A percentile compares a stretch with the other conserved stretches of the same genome.
Conservation (phyloP, 92 coral and sea anemone genomes). For the Paramuricea clavata region DNA sequence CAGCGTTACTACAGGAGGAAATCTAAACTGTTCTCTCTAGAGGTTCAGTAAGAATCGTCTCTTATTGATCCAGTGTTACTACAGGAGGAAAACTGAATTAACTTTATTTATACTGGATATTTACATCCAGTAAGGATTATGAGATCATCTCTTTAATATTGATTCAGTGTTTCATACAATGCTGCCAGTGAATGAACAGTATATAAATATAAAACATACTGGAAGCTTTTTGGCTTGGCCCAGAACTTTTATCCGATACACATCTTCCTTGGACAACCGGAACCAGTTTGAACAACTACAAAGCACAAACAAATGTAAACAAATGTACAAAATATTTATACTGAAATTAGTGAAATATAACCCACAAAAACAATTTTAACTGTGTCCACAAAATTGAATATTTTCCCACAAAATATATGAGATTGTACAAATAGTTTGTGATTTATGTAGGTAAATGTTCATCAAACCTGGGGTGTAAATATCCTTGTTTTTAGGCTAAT, state of each 20-base stretch:
- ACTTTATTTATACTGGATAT: no score
- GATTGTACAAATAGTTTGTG: neutral
- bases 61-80: no score
- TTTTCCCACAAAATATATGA: neutral
- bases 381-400: neutral
- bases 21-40: no score
- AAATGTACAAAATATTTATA: neutral
- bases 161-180: no score
- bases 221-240: neutral
- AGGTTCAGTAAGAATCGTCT: no score
- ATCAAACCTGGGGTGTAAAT: slow-evolving; percentile 39
- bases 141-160: no score
- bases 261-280: slow-evolving; percentile 12
- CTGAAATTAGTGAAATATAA: neutral
- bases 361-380: neutral
- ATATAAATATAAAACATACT: neutral
- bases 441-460: neutral
- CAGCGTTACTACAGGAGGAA: no score
- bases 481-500: slow-evolving; percentile 3
- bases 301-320: neutral
- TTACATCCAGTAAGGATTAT: no score
- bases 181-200: no score
- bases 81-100: no score
- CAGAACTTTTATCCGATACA: slow-evolving; percentile 6
- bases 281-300: neutral